These are phyloP conservation scores for Drosophila incognita DNA, from an alignment of 2,888 invertebrate species.

Conservation along the genomic window DNA sequence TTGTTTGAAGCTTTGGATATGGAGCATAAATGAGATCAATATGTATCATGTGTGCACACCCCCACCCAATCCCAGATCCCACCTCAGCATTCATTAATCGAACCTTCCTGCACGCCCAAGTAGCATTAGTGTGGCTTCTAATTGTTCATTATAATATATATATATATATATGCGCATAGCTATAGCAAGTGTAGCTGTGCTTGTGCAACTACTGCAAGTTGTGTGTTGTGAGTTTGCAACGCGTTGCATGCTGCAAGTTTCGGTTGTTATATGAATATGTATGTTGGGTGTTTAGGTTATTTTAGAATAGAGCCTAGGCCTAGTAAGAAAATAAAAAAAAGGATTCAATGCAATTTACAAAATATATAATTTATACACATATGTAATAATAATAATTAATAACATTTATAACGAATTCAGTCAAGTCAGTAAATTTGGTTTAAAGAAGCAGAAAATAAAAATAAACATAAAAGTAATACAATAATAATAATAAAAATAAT, in stretches of 20 bases:
- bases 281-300: constrained; percentile 14
- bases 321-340: constrained; percentile 43
- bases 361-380: constrained; percentile 64
- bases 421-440: constrained; percentile 81
- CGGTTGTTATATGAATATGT: constrained; percentile 12
- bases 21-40: constrained; percentile 73
- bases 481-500: constrained; percentile 33
- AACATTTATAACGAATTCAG: constrained; percentile 80
- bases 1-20: constrained; percentile 48
- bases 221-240: constrained; percentile 2
- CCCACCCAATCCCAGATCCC: not conserved
- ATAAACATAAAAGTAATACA: constrained; percentile 53
- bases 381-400: constrained; percentile 71
- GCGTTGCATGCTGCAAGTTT: not conserved
- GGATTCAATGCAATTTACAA: constrained; percentile 67
- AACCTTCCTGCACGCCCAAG: constrained; percentile 38
- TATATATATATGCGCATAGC: not conserved
- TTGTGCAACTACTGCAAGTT: constrained; percentile 28
- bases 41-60: constrained; percentile 52
- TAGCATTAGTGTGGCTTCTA: constrained; percentile 34
- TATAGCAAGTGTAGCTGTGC: constrained; percentile 1
- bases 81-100: not conserved
- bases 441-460: constrained; percentile 70
- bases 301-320: constrained; percentile 11
- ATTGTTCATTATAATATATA: constrained; percentile 10